A percentile compares a stretch with the other conserved stretches of the same genome.
phyloP scores from a whole-genome alignment of 1,140 invertebrate species.

The Cyclina sinensis region DNA sequence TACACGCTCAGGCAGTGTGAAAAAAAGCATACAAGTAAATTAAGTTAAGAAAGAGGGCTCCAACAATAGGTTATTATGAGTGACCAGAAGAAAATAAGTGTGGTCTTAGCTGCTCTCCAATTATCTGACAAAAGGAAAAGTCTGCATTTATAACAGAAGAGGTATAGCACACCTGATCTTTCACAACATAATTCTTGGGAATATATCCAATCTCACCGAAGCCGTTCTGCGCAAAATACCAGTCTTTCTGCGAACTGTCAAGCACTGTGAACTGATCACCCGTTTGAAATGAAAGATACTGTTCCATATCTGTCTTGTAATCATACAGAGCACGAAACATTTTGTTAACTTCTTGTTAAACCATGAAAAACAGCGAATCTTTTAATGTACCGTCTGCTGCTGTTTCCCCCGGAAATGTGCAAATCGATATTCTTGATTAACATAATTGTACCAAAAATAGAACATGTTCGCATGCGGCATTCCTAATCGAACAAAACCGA shows the following conservation, averaged over 20 bases:
- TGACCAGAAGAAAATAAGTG: no score
- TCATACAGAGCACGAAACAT: conserved; percentile 82
- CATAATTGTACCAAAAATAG: neutral
- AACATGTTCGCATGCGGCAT: neutral
- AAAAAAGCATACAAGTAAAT: no score
- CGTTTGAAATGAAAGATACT: conserved; percentile 76
- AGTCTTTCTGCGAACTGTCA: conserved; percentile 73
- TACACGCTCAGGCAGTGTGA: no score
- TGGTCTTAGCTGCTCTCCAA: no score
- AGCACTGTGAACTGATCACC: conserved; percentile 80
- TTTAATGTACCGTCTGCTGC: neutral
- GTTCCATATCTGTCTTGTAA: conserved; percentile 73
- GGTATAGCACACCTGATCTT: conserved; percentile 76
- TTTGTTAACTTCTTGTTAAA: neutral
- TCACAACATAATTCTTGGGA: conserved; percentile 79
- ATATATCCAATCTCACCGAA: conserved; percentile 81
- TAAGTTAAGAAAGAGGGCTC: no score
- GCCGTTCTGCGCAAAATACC: conserved; percentile 81
- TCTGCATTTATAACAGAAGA: no score
- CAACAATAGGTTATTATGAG: no score
- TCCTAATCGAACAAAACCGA: neutral
- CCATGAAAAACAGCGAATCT: neutral
- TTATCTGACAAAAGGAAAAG: no score
- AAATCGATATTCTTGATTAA: neutral
- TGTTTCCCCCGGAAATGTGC: neutral